phyloP scores from a whole-genome alignment of 2,888 invertebrate genomes.

The Pediacus dermestoides region DNA sequence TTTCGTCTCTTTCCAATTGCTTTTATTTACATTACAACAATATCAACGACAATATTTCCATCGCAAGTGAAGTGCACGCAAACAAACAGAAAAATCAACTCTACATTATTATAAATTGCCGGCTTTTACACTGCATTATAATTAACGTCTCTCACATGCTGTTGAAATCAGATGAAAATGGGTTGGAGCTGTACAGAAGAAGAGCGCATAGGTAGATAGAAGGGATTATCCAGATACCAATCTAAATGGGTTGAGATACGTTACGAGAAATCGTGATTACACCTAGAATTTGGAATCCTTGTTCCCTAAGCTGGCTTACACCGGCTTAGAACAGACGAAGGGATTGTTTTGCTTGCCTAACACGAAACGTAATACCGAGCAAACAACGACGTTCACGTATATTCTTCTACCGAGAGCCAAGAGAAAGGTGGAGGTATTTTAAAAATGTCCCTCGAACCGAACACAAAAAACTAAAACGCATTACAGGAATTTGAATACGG shows the following conservation, averaged over 20 bases:
- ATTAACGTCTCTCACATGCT: constrained; percentile 29
- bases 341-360: constrained; percentile 37
- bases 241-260: constrained; percentile 40
- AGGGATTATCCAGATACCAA: constrained; percentile 39
- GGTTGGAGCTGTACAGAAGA: constrained; percentile 11
- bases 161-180: constrained; percentile 26
- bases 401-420: constrained; percentile 15
- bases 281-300: constrained; percentile 42
- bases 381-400: constrained; percentile 34
- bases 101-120: too few species aligned
- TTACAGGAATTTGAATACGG: constrained; percentile 23
- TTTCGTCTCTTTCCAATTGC: constrained; percentile 10
- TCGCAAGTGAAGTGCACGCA: too few species aligned
- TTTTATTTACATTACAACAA: constrained; percentile 6
- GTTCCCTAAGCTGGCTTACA: constrained; percentile 36
- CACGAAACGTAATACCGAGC: constrained; percentile 33
- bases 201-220: constrained; percentile 22
- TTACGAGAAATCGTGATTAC: constrained; percentile 40
- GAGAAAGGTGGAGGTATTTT: constrained; percentile 25
- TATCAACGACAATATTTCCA: constrained; percentile 5
- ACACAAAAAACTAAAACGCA: constrained; percentile 9
- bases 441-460: constrained; percentile 24
- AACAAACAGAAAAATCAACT: too few species aligned
- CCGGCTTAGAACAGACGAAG: constrained; percentile 33
- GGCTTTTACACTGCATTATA: too few species aligned